phyloP scores from a whole-genome alignment of 2,888 invertebrate genomes.

The Cephus sareptanus region DNA sequence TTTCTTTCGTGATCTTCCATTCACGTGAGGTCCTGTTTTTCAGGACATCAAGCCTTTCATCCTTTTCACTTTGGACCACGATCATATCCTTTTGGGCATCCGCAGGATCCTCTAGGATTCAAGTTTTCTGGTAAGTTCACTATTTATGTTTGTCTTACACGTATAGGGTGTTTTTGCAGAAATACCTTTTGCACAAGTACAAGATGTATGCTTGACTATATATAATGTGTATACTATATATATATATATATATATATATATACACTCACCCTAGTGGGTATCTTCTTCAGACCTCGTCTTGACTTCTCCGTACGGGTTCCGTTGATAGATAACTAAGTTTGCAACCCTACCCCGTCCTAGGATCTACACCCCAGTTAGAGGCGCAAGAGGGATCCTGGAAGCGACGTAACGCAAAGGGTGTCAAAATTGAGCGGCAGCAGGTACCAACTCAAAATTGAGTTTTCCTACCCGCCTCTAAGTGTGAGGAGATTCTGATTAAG shows the following conservation, averaged over 20 bases:
- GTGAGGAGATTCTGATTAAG: conserved; percentile 62
- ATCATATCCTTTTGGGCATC: conserved; percentile 73
- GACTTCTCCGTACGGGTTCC: conserved; percentile 18
- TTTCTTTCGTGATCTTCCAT: not conserved
- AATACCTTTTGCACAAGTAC: not conserved
- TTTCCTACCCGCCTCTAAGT: conserved; percentile 58
- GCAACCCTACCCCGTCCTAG: conserved; percentile 28
- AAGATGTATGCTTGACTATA: not conserved
- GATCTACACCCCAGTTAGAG: not conserved
- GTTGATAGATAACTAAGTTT: conserved; percentile 60
- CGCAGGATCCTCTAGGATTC: conserved; percentile 86
- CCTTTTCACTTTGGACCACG: conserved; percentile 89
- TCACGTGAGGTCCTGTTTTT: conserved; percentile 34
- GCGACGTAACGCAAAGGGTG: conserved; percentile 47
- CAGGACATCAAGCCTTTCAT: conserved; percentile 86
- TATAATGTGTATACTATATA: not conserved
- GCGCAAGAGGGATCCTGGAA: conserved; percentile 1
- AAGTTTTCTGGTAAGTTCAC: conserved; percentile 82
- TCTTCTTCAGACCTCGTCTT: conserved; percentile 17
- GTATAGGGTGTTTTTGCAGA: not conserved
- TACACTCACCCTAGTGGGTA: conserved; percentile 7
- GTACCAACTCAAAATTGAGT: conserved; percentile 61
- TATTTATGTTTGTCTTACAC: not conserved
- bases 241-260: not conserved
- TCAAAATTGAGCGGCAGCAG: conserved; percentile 56